These are phyloP conservation scores for Strigamia crassipes DNA, from an alignment of 2,888 invertebrate species.

Conservation along the genomic window DNA sequence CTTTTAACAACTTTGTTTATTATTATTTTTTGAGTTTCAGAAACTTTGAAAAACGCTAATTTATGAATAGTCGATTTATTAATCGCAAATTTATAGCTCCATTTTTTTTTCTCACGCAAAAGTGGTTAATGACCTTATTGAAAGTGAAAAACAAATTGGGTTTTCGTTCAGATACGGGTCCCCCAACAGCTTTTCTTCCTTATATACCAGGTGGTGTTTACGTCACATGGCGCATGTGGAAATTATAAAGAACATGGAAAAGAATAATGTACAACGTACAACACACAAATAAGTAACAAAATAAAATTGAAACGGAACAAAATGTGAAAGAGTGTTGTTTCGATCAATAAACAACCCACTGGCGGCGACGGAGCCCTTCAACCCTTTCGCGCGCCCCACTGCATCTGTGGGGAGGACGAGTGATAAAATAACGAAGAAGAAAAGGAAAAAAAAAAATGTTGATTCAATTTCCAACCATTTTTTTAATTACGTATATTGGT, in stretches of 20 bases:
- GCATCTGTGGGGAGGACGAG: constrained; percentile 9
- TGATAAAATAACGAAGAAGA: not conserved
- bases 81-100: not conserved
- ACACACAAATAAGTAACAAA: not conserved
- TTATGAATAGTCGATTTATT: too few relatives aligned
- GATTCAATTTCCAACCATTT: not conserved
- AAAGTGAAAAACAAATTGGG: constrained; percentile 1
- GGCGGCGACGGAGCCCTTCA: constrained; percentile 40
- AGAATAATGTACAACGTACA: not conserved
- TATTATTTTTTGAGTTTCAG: too few relatives aligned
- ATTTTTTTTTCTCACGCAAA: not conserved
- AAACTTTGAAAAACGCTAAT: too few relatives aligned
- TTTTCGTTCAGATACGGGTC: not conserved
- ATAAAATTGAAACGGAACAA: constrained; percentile 2
- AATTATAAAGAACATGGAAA: not conserved
- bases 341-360: constrained; percentile 41
- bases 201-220: constrained; percentile 25
- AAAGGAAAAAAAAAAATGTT: not conserved
- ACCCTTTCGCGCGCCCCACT: constrained; percentile 40
- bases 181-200: constrained; percentile 19
- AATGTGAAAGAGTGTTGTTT: constrained; percentile 6
- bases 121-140: constrained; percentile 18
- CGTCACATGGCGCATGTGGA: constrained; percentile 1
- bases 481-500: not conserved
- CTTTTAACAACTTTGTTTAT: too few relatives aligned